Evolutionary conservation across 2,113 vertebrate genomes (phyloP).

Genomic region (Microcebus tavaratra): DNA sequence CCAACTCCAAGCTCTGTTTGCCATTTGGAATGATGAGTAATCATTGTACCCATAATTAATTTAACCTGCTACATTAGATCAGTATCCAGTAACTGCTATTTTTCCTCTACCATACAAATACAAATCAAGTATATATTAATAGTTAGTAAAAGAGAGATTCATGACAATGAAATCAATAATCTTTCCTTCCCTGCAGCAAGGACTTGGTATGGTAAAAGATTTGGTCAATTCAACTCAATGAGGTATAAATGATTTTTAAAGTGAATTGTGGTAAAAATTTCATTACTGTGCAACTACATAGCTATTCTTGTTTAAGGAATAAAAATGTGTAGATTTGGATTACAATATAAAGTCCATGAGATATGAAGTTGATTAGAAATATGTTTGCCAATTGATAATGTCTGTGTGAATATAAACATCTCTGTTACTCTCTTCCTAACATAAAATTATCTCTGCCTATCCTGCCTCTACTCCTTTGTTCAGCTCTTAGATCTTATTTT

Average conservation of each 20-base stretch:
- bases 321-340: background rate
- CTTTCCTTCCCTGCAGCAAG: background rate
- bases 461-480: background rate
- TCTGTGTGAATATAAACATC: background rate
- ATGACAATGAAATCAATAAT: background rate
- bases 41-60: background rate
- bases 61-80: background rate
- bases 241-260: slow-evolving; percentile 36
- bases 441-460: slow-evolving; percentile 23
- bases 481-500: background rate
- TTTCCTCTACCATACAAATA: background rate
- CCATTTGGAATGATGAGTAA: background rate
- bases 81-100: background rate
- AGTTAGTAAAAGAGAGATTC: background rate
- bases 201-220: background rate
- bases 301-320: slow-evolving; percentile 23
- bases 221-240: background rate
- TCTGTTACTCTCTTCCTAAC: background rate
- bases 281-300: background rate
- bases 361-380: slow-evolving; percentile 10
- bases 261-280: background rate
- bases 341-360: slow-evolving; percentile 7
- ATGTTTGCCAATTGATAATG: background rate
- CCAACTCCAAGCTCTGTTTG: background rate
- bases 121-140: background rate